A percentile compares a stretch with the other conserved stretches of the same genome.
These are phyloP conservation scores for Pomatostomus ruficeps DNA, from an alignment of 2,113 vertebrate species.

Conservation along the genomic window DNA sequence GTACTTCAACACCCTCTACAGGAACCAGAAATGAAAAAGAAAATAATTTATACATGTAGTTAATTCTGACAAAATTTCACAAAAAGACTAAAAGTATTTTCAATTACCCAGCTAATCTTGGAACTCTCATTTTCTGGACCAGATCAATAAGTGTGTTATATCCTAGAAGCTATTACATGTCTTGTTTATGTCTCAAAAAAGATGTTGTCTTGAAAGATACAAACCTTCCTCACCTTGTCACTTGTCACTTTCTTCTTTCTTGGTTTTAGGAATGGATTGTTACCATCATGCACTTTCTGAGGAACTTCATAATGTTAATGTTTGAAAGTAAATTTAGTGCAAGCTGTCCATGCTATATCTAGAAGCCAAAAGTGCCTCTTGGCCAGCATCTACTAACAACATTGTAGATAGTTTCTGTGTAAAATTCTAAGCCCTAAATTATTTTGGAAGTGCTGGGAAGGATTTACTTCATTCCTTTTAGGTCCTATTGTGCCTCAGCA, in stretches of 20 bases:
- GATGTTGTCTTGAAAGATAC: background rate
- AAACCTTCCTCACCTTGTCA: background rate
- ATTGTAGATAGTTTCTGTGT: background rate
- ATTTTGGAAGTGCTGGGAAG: background rate
- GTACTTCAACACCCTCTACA: conserved; percentile 39
- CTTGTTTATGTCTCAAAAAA: background rate
- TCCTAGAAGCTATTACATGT: background rate
- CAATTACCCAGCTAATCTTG: background rate
- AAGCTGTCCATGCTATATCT: background rate
- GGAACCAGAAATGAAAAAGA: background rate
- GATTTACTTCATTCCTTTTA: background rate
- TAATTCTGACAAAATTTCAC: background rate
- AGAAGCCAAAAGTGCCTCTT: background rate
- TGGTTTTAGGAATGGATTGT: background rate
- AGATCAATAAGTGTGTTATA: background rate
- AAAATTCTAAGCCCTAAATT: background rate
- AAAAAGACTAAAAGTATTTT: background rate
- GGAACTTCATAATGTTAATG: background rate
- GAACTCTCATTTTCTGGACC: background rate
- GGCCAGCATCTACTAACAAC: background rate
- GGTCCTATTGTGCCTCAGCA: background rate
- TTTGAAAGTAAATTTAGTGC: background rate
- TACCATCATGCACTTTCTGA: background rate
- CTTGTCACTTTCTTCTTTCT: background rate
- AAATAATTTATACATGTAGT: background rate